These are phyloP conservation scores for Pristionchus pacificus DNA, from an alignment of 1,140 invertebrate genomes.

Conservation along the genomic window DNA sequence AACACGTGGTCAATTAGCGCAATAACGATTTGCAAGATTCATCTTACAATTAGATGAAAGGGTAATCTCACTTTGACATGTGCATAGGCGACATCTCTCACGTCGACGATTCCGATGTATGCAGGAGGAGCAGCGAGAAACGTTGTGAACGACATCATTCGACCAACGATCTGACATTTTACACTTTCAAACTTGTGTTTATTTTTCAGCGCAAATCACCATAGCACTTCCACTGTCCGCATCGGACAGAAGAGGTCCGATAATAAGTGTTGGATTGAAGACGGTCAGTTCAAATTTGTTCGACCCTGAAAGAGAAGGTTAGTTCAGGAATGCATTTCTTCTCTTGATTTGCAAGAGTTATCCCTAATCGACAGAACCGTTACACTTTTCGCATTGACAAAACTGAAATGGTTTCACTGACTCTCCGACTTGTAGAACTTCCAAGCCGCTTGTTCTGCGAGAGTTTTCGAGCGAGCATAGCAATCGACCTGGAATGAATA, in stretches of 20 bases:
- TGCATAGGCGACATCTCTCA: slow-evolving; percentile 64
- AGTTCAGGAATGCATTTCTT: slow-evolving; percentile 15
- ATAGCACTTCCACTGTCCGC: slow-evolving; percentile 59
- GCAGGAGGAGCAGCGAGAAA: slow-evolving; percentile 62
- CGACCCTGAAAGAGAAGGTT: slow-evolving; percentile 48
- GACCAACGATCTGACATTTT: background rate
- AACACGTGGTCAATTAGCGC: no score
- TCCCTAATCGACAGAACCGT: background rate
- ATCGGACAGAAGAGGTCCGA: slow-evolving; percentile 62
- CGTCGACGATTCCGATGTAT: slow-evolving; percentile 62
- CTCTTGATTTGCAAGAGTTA: slow-evolving; percentile 10
- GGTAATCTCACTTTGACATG: slow-evolving; percentile 61
- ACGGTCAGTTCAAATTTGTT: slow-evolving; percentile 63
- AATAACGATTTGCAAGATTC: no score
- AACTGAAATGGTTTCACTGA: slow-evolving; percentile 10
- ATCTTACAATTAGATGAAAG: no score
- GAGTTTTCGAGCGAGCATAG: slow-evolving; percentile 63
- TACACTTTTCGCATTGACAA: background rate
- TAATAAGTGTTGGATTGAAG: slow-evolving; percentile 63
- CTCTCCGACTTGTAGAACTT: slow-evolving; percentile 58
- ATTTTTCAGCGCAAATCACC: slow-evolving; percentile 41
- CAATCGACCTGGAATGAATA: slow-evolving; percentile 9
- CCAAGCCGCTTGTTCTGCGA: slow-evolving; percentile 66
- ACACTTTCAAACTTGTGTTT: background rate
- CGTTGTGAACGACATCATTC: slow-evolving; percentile 37